Percentiles rank a stretch among this genome's conserved stretches.
phyloP scores from a whole-genome alignment of 2,888 invertebrate genomes.

The Nomada fucata region DNA sequence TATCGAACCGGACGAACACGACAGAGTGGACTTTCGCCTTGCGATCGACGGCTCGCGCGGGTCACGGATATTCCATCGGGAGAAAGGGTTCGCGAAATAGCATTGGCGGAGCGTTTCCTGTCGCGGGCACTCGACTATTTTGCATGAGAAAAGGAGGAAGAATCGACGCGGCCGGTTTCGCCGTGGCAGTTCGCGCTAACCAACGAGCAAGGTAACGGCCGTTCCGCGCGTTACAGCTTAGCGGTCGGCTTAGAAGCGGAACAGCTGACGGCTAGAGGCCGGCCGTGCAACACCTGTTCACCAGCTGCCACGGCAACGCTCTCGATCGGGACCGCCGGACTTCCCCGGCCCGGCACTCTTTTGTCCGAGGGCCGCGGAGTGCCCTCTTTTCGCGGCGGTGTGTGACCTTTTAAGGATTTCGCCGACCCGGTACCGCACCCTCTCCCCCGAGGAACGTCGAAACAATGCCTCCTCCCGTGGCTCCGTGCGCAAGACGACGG shows the following conservation, averaged over 20 bases:
- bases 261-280: slow-evolving; percentile 79
- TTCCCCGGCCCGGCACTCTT: slow-evolving; percentile 33
- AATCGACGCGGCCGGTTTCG: slow-evolving; percentile 48
- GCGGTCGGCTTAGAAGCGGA: slow-evolving; percentile 68
- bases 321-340: slow-evolving; percentile 56
- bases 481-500: slow-evolving; percentile 26
- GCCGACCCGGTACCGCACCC: slow-evolving; percentile 65
- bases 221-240: slow-evolving; percentile 61
- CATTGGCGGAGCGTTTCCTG: background rate
- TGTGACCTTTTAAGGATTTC: slow-evolving; percentile 55
- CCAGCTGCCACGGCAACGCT: slow-evolving; percentile 81
- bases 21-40: background rate
- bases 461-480: slow-evolving; percentile 55
- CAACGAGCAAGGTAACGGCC: slow-evolving; percentile 61
- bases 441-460: slow-evolving; percentile 38
- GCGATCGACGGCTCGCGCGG: background rate
- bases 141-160: slow-evolving; percentile 44
- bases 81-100: background rate
- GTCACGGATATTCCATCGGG: background rate
- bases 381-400: slow-evolving; percentile 32
- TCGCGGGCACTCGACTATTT: background rate
- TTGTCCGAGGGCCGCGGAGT: slow-evolving; percentile 22
- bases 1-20: background rate
- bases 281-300: slow-evolving; percentile 80
- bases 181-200: slow-evolving; percentile 33